A percentile compares a stretch with the other conserved stretches of the same genome.
These are phyloP conservation scores for Endotricha flammealis DNA, from an alignment of 2,888 invertebrate species.

Conservation along the genomic window DNA sequence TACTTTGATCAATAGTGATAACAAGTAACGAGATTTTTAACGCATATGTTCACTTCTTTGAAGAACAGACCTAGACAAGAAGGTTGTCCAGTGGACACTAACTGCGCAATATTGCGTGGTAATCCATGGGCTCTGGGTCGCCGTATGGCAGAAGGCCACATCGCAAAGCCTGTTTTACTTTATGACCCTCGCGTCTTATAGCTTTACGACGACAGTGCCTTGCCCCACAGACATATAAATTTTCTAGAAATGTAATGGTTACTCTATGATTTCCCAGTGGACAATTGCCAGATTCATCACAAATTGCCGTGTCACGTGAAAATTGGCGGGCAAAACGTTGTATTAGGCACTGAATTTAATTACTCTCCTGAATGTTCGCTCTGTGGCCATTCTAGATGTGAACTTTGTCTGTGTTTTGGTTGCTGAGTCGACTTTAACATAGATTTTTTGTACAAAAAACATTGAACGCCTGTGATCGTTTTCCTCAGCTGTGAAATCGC, in stretches of 20 bases:
- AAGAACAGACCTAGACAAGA: neutral
- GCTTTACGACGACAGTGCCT: conserved; percentile 63
- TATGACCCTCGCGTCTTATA: conserved; percentile 59
- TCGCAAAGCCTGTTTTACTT: conserved; percentile 61
- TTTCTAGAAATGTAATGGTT: conserved; percentile 25
- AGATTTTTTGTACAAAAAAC: conserved; percentile 19
- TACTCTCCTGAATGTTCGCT: conserved; percentile 1
- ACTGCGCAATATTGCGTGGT: conserved; percentile 32
- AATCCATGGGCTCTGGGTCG: conserved; percentile 47
- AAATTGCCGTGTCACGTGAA: conserved; percentile 14
- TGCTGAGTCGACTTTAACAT: neutral
- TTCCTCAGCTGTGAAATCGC: too few relatives aligned
- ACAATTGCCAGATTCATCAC: conserved; percentile 19
- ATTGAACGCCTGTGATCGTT: too few relatives aligned
- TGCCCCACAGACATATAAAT: conserved; percentile 28
- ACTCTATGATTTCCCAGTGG: conserved; percentile 18
- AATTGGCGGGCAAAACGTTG: conserved; percentile 2
- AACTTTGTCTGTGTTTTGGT: conserved; percentile 15
- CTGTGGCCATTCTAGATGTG: conserved; percentile 23
- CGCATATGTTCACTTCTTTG: neutral
- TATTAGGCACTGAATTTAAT: neutral
- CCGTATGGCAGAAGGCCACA: conserved; percentile 54
- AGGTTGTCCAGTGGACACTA: conserved; percentile 6
- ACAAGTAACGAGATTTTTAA: neutral
- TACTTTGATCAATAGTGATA: too few relatives aligned